phyloP scores from a whole-genome alignment of 2,888 invertebrate species.

The Tridacna crocea region DNA sequence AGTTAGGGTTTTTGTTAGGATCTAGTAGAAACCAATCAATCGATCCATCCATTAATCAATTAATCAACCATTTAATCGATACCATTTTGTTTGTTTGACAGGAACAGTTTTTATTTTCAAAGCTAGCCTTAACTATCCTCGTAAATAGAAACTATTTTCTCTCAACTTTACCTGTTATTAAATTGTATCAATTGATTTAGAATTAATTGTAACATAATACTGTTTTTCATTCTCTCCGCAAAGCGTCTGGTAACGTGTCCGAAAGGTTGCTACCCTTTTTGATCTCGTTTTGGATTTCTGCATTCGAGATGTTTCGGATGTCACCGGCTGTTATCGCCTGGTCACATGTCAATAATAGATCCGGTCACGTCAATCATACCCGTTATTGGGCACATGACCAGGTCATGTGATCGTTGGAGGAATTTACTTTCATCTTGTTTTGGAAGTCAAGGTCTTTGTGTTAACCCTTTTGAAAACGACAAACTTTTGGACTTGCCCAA shows the following conservation, averaged over 20 bases:
- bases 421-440: background rate
- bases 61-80: no score
- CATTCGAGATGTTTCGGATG: slow-evolving; percentile 49
- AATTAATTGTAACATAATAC: slow-evolving; percentile 6
- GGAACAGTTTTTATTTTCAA: no score
- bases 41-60: no score
- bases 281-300: slow-evolving; percentile 50
- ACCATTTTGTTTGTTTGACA: no score
- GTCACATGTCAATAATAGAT: slow-evolving; percentile 59
- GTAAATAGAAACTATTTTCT: no score
- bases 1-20: no score
- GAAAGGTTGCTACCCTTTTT: slow-evolving; percentile 28
- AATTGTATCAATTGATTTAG: slow-evolving; percentile 21
- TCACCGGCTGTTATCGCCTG: slow-evolving; percentile 44
- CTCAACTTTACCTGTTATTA: background rate
- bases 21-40: no score
- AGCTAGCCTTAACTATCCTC: no score
- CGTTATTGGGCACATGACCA: slow-evolving; percentile 22
- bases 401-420: slow-evolving; percentile 3
- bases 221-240: background rate
- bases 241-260: slow-evolving; percentile 16
- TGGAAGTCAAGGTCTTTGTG: background rate
- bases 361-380: slow-evolving; percentile 48
- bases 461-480: background rate
- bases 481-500: no score